Evolutionary conservation across 2,888 invertebrate species (phyloP), one percentile per base, ranked within the genome.

Genomic region (Hemithea aestivaria): DNA sequence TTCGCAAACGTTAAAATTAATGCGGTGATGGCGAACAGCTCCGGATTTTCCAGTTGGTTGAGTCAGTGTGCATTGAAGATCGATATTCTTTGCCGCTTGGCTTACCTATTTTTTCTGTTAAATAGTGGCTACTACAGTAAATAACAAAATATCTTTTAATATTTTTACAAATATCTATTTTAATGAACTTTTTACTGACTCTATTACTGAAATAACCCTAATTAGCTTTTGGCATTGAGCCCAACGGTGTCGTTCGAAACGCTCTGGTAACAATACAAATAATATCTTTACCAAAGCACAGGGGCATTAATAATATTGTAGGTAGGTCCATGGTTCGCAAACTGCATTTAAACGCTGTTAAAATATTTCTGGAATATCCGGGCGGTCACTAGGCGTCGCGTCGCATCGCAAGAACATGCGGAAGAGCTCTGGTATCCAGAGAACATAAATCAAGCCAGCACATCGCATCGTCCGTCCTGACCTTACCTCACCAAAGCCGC

Each of bases 381-480:
- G 70, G 75, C 68, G 75, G 76, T 73, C 62, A 60, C 65, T 70
- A 68, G 73, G 76, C 72, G 77, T 78, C n/a, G n/a, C n/a, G n/a
- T n/a, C n/a, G n/a, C n/a, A n/a, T n/a, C n/a, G n/a, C n/a, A n/a
- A n/a, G n/a, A n/a, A n/a, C n/a, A n/a, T 70, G 66, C 81, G 83
- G 82, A 84, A 82, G 80, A 73, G 75, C 78, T 79, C 67, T 66
- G 66, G 66, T 79, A 77, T 79, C 80, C 68, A 69, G 67, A 57
- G 58, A 59, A 64, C 72, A 79, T 83, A 84, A 83, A 83, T 83
- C 81, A 82, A 72, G 64, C 68, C 66, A 50, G 72, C 70, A 62
- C 68, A 73, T 71, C 72, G 75, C 80, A 76, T 63, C 65, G 65
- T 73, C 70, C 37, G 52, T 51, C 57, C 64, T 62, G 67, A 59